These are phyloP conservation scores for Drosophila mauritiana DNA, from an alignment of 1,140 invertebrate species.

Conservation along the genomic window DNA sequence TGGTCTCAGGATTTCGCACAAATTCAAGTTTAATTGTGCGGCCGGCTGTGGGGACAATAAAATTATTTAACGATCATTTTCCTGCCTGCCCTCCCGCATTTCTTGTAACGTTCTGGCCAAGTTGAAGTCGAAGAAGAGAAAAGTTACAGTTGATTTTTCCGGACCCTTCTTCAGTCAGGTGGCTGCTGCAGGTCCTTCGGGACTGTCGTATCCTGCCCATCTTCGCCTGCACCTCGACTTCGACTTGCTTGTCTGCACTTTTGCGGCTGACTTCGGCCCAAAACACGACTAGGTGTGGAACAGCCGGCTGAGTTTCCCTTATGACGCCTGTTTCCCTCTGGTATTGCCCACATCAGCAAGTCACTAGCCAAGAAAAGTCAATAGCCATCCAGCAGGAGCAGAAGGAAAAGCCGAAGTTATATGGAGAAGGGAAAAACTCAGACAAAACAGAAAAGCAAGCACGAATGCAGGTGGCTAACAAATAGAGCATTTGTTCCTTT, in stretches of 20 bases:
- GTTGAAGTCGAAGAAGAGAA: constrained; percentile 57
- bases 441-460: background rate
- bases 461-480: constrained; percentile 28
- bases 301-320: constrained; percentile 2
- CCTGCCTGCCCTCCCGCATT: background rate
- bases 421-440: background rate
- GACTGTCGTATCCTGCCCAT: constrained; percentile 39
- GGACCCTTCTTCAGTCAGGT: constrained; percentile 24
- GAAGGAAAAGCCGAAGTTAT: background rate
- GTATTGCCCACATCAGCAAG: constrained; percentile 40
- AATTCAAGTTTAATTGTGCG: constrained; percentile 71
- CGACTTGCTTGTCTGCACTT: constrained; percentile 50
- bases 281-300: constrained; percentile 6
- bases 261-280: constrained; percentile 44
- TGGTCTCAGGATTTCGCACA: constrained; percentile 47
- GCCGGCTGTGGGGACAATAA: constrained; percentile 74
- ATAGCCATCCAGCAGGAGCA: constrained; percentile 11
- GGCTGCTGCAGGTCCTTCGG: constrained; percentile 23
- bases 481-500: constrained; percentile 25
- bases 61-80: constrained; percentile 79
- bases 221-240: constrained; percentile 45
- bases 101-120: background rate
- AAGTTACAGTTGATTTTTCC: constrained; percentile 71
- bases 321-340: constrained; percentile 5
- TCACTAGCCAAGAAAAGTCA: constrained; percentile 27